A percentile compares a stretch with the other conserved stretches of the same genome.
Evolutionary conservation across 2,888 invertebrate species (phyloP).

Genomic region (Caenorhabditis angaria): DNA sequence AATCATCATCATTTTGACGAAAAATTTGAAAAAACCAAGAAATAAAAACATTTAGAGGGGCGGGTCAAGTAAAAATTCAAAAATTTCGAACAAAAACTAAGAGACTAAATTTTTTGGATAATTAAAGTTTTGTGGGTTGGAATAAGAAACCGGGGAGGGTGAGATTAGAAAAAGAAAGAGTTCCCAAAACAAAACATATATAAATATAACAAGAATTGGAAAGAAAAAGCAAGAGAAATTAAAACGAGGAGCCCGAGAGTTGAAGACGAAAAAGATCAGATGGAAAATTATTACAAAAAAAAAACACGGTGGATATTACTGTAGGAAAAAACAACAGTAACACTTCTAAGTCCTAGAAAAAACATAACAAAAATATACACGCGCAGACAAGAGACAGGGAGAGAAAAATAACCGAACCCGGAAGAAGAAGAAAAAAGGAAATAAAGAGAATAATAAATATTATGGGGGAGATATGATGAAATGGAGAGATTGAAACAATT

Average conservation of each 20-base stretch:
- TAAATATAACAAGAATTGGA: slow-evolving; percentile 4
- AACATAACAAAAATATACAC: slow-evolving; percentile 1
- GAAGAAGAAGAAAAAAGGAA: neutral
- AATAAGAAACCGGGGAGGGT: neutral
- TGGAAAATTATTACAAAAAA: neutral
- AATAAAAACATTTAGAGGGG: neutral
- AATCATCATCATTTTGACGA: neutral
- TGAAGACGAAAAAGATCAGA: slow-evolving; percentile 1
- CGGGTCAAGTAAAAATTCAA: neutral
- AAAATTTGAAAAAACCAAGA: neutral
- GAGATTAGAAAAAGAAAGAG: neutral
- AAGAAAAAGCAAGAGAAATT: neutral
- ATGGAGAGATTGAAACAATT: neutral
- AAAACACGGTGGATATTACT: neutral
- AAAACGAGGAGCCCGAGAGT: neutral
- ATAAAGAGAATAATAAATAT: neutral
- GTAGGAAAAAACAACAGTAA: neutral
- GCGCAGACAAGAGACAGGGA: slow-evolving; percentile 9
- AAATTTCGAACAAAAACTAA: neutral
- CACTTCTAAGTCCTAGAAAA: neutral
- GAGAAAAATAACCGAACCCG: slow-evolving; percentile 8
- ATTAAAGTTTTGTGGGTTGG: too few species aligned
- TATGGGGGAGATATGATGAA: too few species aligned
- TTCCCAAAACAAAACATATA: neutral
- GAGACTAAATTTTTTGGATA: neutral